Conservation (phyloP, 2,888 invertebrate species). For the Eumacrocentrus americanus region DNA sequence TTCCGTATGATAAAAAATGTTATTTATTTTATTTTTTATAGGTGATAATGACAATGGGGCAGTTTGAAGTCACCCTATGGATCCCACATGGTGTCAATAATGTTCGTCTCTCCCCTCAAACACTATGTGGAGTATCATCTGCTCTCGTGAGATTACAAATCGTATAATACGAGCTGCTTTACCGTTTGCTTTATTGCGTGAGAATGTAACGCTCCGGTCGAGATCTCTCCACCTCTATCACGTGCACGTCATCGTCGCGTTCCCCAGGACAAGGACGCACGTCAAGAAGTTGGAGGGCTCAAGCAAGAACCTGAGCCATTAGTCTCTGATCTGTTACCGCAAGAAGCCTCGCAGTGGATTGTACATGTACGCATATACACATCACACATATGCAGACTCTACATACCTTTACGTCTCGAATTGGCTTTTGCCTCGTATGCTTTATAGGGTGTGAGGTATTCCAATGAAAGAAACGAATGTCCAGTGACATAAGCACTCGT, state of each 20-base stretch:
- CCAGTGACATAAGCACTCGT: slow-evolving; percentile 28
- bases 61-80: background rate
- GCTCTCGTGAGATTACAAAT: background rate
- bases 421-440: slow-evolving; percentile 5
- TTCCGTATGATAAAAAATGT: background rate
- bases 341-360: slow-evolving; percentile 22
- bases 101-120: background rate
- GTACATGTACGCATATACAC: background rate
- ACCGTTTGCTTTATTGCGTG: slow-evolving; percentile 28
- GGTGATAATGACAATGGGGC: background rate
- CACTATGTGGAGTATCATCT: background rate
- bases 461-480: slow-evolving; percentile 25
- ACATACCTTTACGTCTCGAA: background rate
- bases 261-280: background rate
- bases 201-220: slow-evolving; percentile 30
- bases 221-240: slow-evolving; percentile 1
- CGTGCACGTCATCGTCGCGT: slow-evolving; percentile 2
- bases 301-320: slow-evolving; percentile 29
- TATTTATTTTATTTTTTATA: background rate
- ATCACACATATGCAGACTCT: background rate
- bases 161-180: background rate
- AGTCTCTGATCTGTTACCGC: slow-evolving; percentile 28
- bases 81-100: slow-evolving; percentile 1
- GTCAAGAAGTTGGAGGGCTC: slow-evolving; percentile 12
- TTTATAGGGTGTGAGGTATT: slow-evolving; percentile 34